Conservation (phyloP, 2,888 invertebrate species). For the Andrena camellia region DNA sequence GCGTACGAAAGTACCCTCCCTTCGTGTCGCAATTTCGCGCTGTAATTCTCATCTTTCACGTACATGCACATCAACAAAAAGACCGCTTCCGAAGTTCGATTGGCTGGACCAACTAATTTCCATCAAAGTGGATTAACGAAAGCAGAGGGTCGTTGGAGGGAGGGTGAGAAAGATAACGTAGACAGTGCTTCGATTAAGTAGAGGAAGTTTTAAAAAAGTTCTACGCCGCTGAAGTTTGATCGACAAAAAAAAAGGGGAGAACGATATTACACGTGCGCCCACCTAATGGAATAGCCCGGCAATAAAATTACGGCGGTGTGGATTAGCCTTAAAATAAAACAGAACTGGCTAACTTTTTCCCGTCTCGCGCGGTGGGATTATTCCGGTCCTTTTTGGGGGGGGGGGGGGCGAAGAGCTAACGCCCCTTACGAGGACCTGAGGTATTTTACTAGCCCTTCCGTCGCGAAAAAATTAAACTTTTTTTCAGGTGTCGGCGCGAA, state of each 20-base stretch:
- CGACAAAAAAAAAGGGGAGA: not conserved
- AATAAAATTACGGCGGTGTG: slow-evolving; percentile 37
- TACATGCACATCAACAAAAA: no score
- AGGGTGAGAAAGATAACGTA: no score
- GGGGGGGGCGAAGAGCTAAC: not conserved
- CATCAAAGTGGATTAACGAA: no score
- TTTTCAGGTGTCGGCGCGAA: not conserved
- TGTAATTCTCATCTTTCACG: no score
- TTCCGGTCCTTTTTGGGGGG: not conserved
- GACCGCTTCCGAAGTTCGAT: no score
- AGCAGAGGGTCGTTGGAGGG: no score
- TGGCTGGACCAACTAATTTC: no score
- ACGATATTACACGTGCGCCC: not conserved
- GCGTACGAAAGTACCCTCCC: not conserved
- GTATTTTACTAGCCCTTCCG: slow-evolving; percentile 24
- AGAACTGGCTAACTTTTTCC: slow-evolving; percentile 38
- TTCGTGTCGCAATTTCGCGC: no score
- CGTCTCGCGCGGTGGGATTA: slow-evolving; percentile 13
- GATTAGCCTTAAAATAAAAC: slow-evolving; percentile 52
- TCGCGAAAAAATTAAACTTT: slow-evolving; percentile 43
- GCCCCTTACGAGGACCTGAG: not conserved
- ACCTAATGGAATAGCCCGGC: not conserved
- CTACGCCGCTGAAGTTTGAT: not conserved
- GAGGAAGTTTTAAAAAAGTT: not conserved
- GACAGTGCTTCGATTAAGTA: no score